These are phyloP conservation scores for Eulacestoma nigropectus DNA, from an alignment of 2,113 vertebrate genomes.

Conservation along the genomic window DNA sequence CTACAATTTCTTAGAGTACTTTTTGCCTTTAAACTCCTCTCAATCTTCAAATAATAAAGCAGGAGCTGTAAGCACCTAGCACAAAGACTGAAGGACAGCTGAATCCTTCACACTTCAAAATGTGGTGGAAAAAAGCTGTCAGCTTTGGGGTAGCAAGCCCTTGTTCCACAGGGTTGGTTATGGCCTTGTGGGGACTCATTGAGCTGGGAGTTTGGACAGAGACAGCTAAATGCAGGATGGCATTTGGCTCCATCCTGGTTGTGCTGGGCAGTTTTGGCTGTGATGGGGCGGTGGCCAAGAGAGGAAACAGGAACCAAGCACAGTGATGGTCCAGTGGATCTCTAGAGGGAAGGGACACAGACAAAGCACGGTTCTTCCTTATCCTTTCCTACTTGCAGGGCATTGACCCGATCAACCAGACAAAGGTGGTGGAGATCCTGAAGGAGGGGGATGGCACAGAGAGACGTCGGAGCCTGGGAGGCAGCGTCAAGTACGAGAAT, in stretches of 20 bases:
- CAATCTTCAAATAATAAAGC: background rate
- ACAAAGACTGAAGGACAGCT: background rate
- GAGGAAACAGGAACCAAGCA: background rate
- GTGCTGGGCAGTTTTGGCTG: background rate
- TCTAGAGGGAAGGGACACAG: background rate
- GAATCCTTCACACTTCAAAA: background rate
- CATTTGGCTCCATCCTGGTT: background rate
- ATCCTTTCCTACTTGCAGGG: constrained; percentile 73
- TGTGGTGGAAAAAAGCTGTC: background rate
- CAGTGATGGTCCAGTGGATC: background rate
- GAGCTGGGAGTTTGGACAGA: background rate
- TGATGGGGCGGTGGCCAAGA: background rate
- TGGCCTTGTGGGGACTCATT: background rate
- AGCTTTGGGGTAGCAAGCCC: background rate
- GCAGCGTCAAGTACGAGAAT: constrained; percentile 90
- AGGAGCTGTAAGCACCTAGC: background rate
- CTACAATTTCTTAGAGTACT: background rate
- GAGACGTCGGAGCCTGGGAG: constrained; percentile 79
- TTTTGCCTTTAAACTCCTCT: background rate
- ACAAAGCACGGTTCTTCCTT: background rate
- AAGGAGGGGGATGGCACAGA: constrained; percentile 86
- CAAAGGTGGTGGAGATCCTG: constrained; percentile 93
- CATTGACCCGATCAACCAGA: constrained; percentile 91
- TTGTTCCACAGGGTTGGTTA: background rate
- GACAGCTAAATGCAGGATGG: background rate